These are phyloP conservation scores for Pelecanoides urinatrix DNA, from an alignment of 2,113 vertebrate genomes.

Conservation along the genomic window DNA sequence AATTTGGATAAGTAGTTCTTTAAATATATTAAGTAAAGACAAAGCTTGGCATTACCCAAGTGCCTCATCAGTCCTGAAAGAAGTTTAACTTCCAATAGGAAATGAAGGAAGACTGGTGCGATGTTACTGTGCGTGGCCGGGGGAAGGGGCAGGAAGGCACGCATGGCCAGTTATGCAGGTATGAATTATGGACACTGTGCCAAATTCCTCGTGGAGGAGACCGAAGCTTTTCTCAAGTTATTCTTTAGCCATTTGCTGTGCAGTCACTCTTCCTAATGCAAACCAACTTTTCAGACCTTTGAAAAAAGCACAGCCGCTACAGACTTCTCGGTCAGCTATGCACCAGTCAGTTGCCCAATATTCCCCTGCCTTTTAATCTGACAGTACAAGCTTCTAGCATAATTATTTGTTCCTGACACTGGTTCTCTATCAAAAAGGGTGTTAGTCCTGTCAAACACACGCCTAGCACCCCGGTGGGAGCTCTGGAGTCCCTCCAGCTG, in stretches of 20 bases:
- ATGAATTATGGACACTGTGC: neutral
- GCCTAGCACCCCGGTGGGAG: neutral
- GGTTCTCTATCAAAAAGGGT: neutral
- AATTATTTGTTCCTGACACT: neutral
- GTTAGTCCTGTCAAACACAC: neutral
- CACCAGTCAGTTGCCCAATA: neutral
- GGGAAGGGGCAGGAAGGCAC: neutral
- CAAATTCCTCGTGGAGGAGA: neutral
- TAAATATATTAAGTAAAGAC: neutral
- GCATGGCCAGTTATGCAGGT: neutral
- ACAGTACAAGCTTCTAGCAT: neutral
- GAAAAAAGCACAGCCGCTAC: neutral
- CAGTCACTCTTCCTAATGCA: neutral
- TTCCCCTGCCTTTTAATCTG: neutral
- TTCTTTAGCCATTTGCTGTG: neutral
- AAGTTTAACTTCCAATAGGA: neutral
- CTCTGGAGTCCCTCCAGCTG: neutral
- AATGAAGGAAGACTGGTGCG: neutral
- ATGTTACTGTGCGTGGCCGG: rapidly evolving
- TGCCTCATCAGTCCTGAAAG: neutral
- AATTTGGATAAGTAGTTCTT: neutral
- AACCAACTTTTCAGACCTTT: neutral
- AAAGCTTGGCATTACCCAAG: neutral
- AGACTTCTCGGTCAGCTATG: neutral
- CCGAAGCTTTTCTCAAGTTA: neutral